A percentile compares a stretch with the other conserved stretches of the same genome.
These are phyloP conservation scores for Atlantisia rogersi DNA, from an alignment of 2,113 vertebrate species.

Conservation along the genomic window DNA sequence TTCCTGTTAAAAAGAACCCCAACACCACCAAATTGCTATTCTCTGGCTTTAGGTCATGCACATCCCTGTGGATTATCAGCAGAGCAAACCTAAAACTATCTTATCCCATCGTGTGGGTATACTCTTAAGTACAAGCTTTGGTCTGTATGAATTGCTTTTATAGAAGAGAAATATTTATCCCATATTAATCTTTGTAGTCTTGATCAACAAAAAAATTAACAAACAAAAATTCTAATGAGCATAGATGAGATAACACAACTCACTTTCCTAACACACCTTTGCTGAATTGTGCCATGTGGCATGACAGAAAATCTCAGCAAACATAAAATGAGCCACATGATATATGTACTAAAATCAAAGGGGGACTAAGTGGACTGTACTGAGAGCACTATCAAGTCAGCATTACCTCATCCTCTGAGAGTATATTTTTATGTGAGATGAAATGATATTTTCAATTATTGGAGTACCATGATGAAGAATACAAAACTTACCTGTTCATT, in stretches of 20 bases:
- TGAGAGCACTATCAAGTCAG: background rate
- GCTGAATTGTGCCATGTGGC: background rate
- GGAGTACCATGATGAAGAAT: background rate
- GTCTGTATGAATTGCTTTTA: background rate
- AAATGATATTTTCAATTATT: background rate
- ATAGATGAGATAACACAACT: background rate
- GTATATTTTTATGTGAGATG: background rate
- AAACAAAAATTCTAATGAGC: background rate
- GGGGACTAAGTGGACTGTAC: background rate
- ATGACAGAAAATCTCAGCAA: background rate
- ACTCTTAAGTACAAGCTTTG: background rate
- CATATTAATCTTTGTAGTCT: background rate
- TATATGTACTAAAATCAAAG: background rate
- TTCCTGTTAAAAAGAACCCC: background rate
- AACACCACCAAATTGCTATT: background rate
- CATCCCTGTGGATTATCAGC: background rate
- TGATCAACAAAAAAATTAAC: background rate
- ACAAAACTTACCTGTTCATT: constrained; percentile 87
- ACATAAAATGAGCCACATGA: background rate
- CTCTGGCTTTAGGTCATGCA: background rate
- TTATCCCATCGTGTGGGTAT: background rate
- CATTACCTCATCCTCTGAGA: background rate
- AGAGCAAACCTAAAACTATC: background rate
- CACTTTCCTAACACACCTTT: background rate
- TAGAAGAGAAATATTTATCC: background rate